Conservation (phyloP, 1,140 invertebrate genomes). For the Trichonephila clavipes region DNA sequence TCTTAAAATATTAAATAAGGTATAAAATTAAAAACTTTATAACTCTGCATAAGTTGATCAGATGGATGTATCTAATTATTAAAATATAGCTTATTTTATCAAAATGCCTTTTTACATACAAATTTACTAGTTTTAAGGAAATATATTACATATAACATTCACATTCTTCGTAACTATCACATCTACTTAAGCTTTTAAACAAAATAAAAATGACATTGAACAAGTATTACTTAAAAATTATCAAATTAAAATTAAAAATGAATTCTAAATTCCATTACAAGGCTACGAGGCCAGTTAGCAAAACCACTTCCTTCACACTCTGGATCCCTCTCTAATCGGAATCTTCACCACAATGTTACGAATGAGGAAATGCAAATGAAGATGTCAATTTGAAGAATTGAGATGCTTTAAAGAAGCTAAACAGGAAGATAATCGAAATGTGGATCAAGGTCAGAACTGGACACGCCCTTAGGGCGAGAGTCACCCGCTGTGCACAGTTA, state of each 20-base stretch:
- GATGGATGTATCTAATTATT: too few species aligned
- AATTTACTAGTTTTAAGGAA: too few species aligned
- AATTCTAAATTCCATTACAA: background rate
- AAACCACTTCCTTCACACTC: background rate
- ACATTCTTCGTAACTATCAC: too few species aligned
- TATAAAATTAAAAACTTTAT: too few species aligned
- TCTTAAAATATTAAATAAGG: too few species aligned
- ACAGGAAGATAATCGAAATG: constrained; percentile 38
- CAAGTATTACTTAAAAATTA: background rate
- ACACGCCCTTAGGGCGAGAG: constrained; percentile 46
- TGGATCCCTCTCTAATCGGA: background rate
- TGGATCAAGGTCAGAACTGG: constrained; percentile 45
- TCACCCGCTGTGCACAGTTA: background rate
- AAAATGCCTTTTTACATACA: too few species aligned
- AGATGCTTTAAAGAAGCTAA: constrained; percentile 16
- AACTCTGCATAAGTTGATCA: too few species aligned
- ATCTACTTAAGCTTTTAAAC: too few species aligned
- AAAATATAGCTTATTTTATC: too few species aligned
- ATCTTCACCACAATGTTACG: background rate
- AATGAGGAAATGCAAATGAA: constrained; percentile 39
- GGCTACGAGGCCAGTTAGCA: background rate
- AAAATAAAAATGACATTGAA: background rate
- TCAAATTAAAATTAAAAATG: background rate
- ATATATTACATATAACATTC: too few species aligned
- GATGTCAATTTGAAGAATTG: constrained; percentile 9